phyloP scores from a whole-genome alignment of 2,797 vertebrate species.

The Dallia pectoralis region DNA sequence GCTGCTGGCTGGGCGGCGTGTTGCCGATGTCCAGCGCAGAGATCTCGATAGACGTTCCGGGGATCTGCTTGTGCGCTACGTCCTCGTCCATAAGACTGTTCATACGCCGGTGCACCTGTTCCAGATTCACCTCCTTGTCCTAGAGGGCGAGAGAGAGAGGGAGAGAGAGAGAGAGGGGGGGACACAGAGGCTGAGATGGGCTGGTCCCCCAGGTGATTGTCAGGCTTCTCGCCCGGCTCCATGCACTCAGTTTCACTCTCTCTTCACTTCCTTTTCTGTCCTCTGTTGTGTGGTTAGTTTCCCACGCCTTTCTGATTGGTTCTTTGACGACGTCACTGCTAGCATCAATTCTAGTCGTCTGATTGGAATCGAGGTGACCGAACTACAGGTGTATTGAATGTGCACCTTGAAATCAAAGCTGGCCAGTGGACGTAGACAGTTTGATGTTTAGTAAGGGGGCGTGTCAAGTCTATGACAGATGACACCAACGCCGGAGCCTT shows the following conservation, averaged over 20 bases:
- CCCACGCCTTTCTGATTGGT: constrained; percentile 22
- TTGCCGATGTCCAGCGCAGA: constrained; percentile 87
- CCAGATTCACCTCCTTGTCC: constrained; percentile 92
- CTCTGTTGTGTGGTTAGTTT: constrained; percentile 32
- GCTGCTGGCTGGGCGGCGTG: constrained; percentile 78
- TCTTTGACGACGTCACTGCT: constrained; percentile 15
- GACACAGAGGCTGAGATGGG: constrained; percentile 75
- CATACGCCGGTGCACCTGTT: constrained; percentile 88
- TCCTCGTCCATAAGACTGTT: constrained; percentile 91
- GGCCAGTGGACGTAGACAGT: constrained; percentile 52
- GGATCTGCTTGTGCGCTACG: constrained; percentile 89
- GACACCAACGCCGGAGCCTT: constrained; percentile 49
- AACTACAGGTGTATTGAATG: constrained; percentile 40
- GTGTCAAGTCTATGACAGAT: constrained; percentile 9
- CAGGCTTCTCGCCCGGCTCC: constrained; percentile 47
- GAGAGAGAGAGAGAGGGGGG: constrained; percentile 59
- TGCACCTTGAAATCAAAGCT: constrained; percentile 77
- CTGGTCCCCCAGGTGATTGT: constrained; percentile 23
- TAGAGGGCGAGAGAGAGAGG: constrained; percentile 52
- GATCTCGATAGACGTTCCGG: constrained; percentile 86
- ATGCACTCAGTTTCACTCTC: constrained; percentile 37
- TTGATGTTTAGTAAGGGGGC: constrained; percentile 35
- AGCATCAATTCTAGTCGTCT: constrained; percentile 24
- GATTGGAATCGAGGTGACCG: constrained; percentile 42
- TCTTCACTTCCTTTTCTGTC: constrained; percentile 18